phyloP scores from a whole-genome alignment of 1,140 invertebrate species.

The Stenopsyche tienmushanensis region DNA sequence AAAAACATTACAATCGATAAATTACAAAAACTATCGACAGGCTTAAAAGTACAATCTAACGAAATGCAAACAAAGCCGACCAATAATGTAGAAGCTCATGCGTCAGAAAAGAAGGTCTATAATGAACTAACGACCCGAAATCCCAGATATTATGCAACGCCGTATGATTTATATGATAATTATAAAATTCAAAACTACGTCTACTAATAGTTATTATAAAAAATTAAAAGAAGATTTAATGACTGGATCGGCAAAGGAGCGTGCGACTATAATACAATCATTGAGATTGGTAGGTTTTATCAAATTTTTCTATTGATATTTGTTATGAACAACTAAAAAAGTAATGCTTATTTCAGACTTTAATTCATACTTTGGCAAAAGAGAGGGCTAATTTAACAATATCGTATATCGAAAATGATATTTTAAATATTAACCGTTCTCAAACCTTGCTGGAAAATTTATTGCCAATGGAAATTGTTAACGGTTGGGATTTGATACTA shows the following conservation, averaged over 20 bases:
- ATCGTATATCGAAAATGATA: conserved; percentile 37
- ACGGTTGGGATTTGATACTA: conserved; percentile 39
- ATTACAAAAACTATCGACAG: conserved; percentile 37
- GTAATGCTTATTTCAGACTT: conserved; percentile 30
- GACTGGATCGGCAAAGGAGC: conserved; percentile 29
- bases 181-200: background rate
- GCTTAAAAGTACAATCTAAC: conserved; percentile 32
- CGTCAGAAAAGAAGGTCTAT: background rate
- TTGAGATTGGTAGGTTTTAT: conserved; percentile 31
- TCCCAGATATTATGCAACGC: conserved; percentile 1
- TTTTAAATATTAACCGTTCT: conserved; percentile 28
- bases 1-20: conserved; percentile 35
- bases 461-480: conserved; percentile 36
- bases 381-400: conserved; percentile 32
- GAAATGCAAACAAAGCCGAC: conserved; percentile 19
- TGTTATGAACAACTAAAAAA: background rate
- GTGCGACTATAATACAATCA: conserved; percentile 35
- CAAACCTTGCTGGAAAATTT: conserved; percentile 27
- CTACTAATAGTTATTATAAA: conserved; percentile 15
- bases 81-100: background rate
- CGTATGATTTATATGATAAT: conserved; percentile 8
- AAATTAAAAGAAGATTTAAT: conserved; percentile 27
- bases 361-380: conserved; percentile 38
- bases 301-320: conserved; percentile 2
- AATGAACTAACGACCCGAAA: conserved; percentile 21